Conservation (phyloP, 92 coral and sea anemone species). For the Parazoanthus darwini region DNA sequence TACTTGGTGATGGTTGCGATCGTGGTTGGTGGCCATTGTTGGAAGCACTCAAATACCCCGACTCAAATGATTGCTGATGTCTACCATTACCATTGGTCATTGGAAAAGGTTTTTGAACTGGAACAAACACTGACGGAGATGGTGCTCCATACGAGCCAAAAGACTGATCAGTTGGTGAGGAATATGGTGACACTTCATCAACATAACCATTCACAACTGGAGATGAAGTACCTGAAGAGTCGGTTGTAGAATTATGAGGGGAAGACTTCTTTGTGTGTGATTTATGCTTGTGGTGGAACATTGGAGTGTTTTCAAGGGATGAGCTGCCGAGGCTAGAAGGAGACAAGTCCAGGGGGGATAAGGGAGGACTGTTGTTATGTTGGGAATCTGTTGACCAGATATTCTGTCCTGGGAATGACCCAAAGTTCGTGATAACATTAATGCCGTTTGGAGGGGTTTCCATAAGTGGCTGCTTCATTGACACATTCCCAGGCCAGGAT, state of each 20-base stretch:
- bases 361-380: slow-evolving; percentile 75
- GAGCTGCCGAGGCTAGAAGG: slow-evolving; percentile 71
- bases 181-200: slow-evolving; percentile 91
- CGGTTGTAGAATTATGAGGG: slow-evolving; percentile 76
- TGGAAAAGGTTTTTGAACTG: slow-evolving; percentile 65
- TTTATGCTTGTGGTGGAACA: slow-evolving; percentile 59
- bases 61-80: slow-evolving; percentile 80
- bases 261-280: slow-evolving; percentile 38
- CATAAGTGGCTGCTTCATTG: slow-evolving; percentile 44
- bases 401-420: slow-evolving; percentile 88
- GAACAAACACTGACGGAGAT: slow-evolving; percentile 75
- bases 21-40: slow-evolving; percentile 67
- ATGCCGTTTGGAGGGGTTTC: slow-evolving; percentile 50
- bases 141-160: slow-evolving; percentile 75
- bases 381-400: slow-evolving; percentile 90
- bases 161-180: slow-evolving; percentile 91
- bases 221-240: slow-evolving; percentile 74
- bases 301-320: slow-evolving; percentile 62
- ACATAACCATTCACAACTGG: slow-evolving; percentile 87
- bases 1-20: slow-evolving; percentile 73
- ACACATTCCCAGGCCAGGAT: slow-evolving; percentile 74
- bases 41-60: slow-evolving; percentile 77
- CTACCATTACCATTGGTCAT: slow-evolving; percentile 50
- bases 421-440: slow-evolving; percentile 58
- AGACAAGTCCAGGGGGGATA: slow-evolving; percentile 75